Evolutionary conservation across 1,140 invertebrate species (phyloP).

Genomic region (Macrobrachium nipponense): DNA sequence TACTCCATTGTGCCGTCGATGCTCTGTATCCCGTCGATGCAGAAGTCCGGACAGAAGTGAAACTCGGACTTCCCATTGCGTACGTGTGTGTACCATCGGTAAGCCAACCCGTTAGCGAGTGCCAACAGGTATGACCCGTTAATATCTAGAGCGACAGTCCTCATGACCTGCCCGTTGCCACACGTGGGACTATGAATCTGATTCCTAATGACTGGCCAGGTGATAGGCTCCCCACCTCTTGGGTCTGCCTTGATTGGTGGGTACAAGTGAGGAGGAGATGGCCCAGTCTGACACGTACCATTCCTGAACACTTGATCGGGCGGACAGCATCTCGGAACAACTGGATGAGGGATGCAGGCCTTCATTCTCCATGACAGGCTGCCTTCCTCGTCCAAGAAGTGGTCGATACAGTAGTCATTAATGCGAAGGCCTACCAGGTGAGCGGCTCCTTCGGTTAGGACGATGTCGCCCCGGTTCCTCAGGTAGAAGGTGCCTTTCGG

Average conservation of each 20-base stretch:
- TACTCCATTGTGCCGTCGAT: constrained; percentile 7
- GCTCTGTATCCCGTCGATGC: constrained; percentile 18
- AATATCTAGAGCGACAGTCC: background rate
- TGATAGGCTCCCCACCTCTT: background rate
- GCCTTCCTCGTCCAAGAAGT: background rate
- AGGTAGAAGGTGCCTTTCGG: constrained; percentile 27
- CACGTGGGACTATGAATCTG: constrained; percentile 12
- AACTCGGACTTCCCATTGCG: background rate
- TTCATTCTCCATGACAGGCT: constrained; percentile 8
- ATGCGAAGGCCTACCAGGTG: constrained; percentile 21
- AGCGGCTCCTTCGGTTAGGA: background rate
- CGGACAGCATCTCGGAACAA: constrained; percentile 35
- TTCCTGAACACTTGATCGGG: constrained; percentile 12
- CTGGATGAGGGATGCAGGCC: constrained; percentile 26
- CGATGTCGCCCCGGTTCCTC: constrained; percentile 19
- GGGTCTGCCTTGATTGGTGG: constrained; percentile 15
- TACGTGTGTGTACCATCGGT: constrained; percentile 3
- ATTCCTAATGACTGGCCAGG: constrained; percentile 33
- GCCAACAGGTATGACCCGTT: background rate
- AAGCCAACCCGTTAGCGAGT: background rate
- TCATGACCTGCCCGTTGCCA: background rate
- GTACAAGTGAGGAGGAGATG: background rate
- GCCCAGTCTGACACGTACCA: constrained; percentile 4
- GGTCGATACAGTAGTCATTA: constrained; percentile 29
- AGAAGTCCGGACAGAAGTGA: constrained; percentile 16